These are phyloP conservation scores for Cyprinodon variegatus DNA, from an alignment of 2,113 vertebrate genomes.

Conservation along the genomic window DNA sequence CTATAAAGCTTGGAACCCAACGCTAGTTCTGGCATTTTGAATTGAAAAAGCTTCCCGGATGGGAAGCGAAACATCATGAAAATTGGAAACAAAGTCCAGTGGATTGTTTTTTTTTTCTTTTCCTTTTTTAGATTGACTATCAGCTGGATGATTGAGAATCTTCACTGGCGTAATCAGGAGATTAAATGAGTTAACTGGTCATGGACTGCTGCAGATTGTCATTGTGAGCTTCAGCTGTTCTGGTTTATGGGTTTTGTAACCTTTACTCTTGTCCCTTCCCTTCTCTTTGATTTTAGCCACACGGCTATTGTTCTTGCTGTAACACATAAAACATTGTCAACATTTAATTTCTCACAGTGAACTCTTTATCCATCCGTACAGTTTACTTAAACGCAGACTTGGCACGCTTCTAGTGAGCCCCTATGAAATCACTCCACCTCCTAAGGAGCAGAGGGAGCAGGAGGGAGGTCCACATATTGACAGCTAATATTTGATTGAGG, in stretches of 20 bases:
- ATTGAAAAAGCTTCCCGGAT: too few species aligned
- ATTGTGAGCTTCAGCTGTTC: not conserved
- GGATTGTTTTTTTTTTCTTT: too few species aligned
- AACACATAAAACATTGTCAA: slow-evolving; percentile 59
- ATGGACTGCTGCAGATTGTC: too few species aligned
- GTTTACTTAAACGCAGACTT: slow-evolving; percentile 15
- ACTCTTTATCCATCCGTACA: slow-evolving; percentile 24
- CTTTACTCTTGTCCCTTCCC: slow-evolving; percentile 21
- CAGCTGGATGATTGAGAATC: too few species aligned
- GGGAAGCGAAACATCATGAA: too few species aligned
- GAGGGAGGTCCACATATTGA: slow-evolving; percentile 59
- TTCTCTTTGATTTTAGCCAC: slow-evolving; percentile 54
- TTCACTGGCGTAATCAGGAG: too few species aligned
- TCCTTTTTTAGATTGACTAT: too few species aligned
- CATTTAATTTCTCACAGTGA: slow-evolving; percentile 71
- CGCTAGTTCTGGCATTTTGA: too few species aligned
- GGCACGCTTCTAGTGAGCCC: slow-evolving; percentile 33
- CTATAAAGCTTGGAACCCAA: too few species aligned
- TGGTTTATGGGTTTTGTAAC: slow-evolving; percentile 2
- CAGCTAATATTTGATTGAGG: slow-evolving; percentile 63
- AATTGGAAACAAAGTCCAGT: too few species aligned
- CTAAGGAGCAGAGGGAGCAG: slow-evolving; percentile 52
- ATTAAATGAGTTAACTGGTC: too few species aligned
- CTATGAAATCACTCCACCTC: slow-evolving; percentile 46
- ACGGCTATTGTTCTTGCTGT: slow-evolving; percentile 18